Evolutionary conservation across 2,113 vertebrate genomes (phyloP), one percentile per base, ranked within the genome.

Genomic region (Platichthys flesus): DNA sequence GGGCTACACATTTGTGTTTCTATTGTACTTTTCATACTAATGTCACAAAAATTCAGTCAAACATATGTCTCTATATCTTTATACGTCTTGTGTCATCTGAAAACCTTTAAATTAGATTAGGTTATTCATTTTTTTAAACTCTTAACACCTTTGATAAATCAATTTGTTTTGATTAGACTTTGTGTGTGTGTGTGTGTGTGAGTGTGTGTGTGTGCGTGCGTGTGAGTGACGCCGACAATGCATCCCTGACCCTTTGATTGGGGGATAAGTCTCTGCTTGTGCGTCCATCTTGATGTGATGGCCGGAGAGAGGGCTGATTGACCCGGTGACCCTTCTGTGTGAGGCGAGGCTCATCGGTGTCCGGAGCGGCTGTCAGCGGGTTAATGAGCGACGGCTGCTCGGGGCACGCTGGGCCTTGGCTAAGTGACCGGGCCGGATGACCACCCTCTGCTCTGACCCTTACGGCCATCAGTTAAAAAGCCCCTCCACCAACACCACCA

Each of bases 381-480:
- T 96, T 96, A 97, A 98, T 98, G 94, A 96, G 94, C 94, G 91
- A 94, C 96, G 95, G 97, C 97, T 97, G 97, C 94, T 97, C 81
- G 40, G 92, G 94, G 93, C 93, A 96, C 93, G 94, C 93, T 95
- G 93, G 94, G 90, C 93, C 88, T 72, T 93, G 93, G 95, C 95
- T 95, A 94, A 95, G 94, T 96, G 94, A 96, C 96, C 91, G 88
- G 81, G 55, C 84, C 87, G 94, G 92, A 90, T 89, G 89, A 91
- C 82, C 90, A 87, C 87, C 87, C 85, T 82, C 85, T 86, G 83
- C 74, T 88, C 69, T 59, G 67, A 87, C 79, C 83, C 77, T 75
- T 70, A 64, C 9, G 55, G 73, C 64, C 81, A 57, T 84, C 54
- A 56, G 80, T 87, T 79, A 93, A 94, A 91, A 88, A 84, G 84